phyloP scores from a whole-genome alignment of 2,113 vertebrate genomes.

The Capricornis sumatraensis region DNA sequence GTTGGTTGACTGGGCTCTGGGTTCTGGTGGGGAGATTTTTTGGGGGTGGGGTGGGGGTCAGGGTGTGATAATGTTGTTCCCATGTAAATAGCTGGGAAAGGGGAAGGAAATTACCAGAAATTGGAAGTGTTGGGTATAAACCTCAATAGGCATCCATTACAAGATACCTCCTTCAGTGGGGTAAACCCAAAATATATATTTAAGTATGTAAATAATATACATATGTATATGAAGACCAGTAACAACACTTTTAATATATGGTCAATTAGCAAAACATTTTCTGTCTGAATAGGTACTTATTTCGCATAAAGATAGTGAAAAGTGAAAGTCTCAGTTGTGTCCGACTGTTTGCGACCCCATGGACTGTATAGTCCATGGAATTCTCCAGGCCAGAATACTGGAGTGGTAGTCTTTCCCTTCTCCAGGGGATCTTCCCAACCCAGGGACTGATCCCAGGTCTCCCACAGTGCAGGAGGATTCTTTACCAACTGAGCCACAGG shows the following conservation, averaged over 20 bases:
- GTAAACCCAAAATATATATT: neutral
- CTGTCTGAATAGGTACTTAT: neutral
- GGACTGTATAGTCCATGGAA: neutral
- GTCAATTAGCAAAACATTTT: neutral
- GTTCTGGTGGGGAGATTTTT: neutral
- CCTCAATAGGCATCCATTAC: neutral
- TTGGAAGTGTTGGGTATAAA: neutral
- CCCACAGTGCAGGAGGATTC: no score
- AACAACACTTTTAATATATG: neutral
- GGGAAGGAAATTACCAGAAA: neutral
- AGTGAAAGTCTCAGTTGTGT: neutral
- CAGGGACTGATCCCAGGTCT: neutral
- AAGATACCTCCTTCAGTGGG: neutral
- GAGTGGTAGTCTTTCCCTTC: neutral
- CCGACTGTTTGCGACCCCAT: accelerated
- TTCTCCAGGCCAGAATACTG: neutral
- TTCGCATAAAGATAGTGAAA: neutral
- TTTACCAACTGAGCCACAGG: neutral
- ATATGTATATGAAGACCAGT: neutral
- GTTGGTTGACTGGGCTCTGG: neutral
- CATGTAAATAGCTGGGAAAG: neutral
- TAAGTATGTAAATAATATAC: neutral
- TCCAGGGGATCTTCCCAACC: neutral
- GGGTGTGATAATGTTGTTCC: neutral
- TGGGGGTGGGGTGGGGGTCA: neutral